Percentiles rank a stretch among this genome's conserved stretches.
Evolutionary conservation across 1,140 invertebrate genomes (phyloP).

Genomic region (Carposina sasakii): DNA sequence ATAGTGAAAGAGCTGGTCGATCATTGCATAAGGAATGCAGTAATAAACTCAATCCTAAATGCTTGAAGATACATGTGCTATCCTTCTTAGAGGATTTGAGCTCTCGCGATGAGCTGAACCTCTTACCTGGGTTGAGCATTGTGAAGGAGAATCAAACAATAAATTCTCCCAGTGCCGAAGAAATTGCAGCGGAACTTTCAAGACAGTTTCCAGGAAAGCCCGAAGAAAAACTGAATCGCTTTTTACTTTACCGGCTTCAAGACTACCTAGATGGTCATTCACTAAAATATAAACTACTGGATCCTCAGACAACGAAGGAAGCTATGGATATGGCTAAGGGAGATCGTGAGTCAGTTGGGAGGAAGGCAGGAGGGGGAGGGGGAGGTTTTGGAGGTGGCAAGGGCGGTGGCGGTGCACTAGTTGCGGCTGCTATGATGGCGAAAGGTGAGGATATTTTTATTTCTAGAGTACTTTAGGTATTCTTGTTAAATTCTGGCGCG

Average conservation of each 20-base stretch:
- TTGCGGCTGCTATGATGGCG: conserved; percentile 78
- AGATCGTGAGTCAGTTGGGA: conserved; percentile 42
- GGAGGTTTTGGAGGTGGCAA: conserved; percentile 63
- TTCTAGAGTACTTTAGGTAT: conserved; percentile 8
- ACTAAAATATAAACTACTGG: conserved; percentile 81
- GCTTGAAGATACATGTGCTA: conserved; percentile 83
- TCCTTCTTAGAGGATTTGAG: conserved; percentile 81
- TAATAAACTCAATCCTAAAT: conserved; percentile 75
- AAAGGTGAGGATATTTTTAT: conserved; percentile 63
- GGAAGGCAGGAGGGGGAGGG: conserved; percentile 55
- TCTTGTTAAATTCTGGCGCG: too few relatives aligned
- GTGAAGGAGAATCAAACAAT: conserved; percentile 77
- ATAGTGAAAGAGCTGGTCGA: conserved; percentile 41
- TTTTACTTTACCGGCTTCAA: conserved; percentile 68
- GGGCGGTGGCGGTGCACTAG: conserved; percentile 71
- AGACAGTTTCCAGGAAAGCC: conserved; percentile 83
- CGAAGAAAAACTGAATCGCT: conserved; percentile 83
- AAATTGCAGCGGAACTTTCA: conserved; percentile 81
- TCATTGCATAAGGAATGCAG: conserved; percentile 55
- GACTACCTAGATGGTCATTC: conserved; percentile 82
- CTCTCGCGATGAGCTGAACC: conserved; percentile 52
- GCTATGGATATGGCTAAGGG: conserved; percentile 57
- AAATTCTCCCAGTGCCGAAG: conserved; percentile 74
- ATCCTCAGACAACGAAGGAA: conserved; percentile 73
- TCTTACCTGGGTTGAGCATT: conserved; percentile 80